These are phyloP conservation scores for Indicator maculatus DNA, from an alignment of 2,113 vertebrate genomes.

Conservation along the genomic window DNA sequence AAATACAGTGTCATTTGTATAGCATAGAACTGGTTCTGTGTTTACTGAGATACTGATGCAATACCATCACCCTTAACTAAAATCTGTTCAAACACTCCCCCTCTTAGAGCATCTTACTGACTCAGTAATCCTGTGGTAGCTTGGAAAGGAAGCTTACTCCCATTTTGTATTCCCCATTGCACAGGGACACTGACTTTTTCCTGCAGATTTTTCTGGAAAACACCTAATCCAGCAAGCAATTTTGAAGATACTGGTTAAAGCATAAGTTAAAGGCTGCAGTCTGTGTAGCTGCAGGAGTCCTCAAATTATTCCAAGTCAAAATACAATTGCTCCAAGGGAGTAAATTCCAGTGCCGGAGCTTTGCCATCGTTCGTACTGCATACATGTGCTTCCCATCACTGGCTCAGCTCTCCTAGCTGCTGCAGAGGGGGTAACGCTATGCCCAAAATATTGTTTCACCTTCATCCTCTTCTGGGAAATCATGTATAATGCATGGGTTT, in stretches of 20 bases:
- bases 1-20: background rate
- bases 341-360: background rate
- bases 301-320: constrained; percentile 7
- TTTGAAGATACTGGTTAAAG: background rate
- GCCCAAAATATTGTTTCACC: background rate
- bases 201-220: background rate
- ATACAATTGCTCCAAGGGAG: background rate
- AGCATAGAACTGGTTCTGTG: background rate
- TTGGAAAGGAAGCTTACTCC: background rate
- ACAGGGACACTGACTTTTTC: background rate
- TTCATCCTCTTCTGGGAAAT: background rate
- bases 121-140: background rate
- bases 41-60: background rate
- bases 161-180: background rate
- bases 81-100: background rate
- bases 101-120: background rate
- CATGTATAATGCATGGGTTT: background rate
- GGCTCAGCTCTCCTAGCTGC: background rate
- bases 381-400: background rate
- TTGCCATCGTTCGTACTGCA: background rate
- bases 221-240: background rate
- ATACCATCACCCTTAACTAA: background rate
- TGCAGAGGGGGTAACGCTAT: background rate
- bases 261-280: background rate
- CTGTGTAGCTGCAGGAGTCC: constrained; percentile 10